Conservation (phyloP, 1,140 invertebrate species). For the Eurosta solidaginis region DNA sequence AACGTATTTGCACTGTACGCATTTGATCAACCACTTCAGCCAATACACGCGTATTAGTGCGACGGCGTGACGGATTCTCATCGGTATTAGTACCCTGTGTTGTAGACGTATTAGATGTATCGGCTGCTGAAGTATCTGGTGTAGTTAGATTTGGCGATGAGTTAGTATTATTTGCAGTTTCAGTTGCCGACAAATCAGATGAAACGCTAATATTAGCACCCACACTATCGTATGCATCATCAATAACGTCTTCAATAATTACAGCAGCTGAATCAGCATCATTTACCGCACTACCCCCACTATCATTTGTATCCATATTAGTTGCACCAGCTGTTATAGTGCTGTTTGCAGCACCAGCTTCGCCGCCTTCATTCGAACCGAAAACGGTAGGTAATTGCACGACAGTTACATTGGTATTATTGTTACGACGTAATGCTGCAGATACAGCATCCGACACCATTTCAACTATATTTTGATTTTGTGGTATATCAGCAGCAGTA, state of each 20-base stretch:
- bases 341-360: constrained; percentile 34
- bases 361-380: constrained; percentile 41
- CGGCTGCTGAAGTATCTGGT: background rate
- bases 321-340: constrained; percentile 27
- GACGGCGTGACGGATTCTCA: constrained; percentile 41
- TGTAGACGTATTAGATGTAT: constrained; percentile 8
- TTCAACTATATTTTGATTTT: constrained; percentile 58
- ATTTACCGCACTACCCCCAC: background rate
- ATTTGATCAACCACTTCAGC: constrained; percentile 67
- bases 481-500: constrained; percentile 53
- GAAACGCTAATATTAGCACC: background rate
- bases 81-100: background rate
- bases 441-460: constrained; percentile 57
- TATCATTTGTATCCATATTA: background rate
- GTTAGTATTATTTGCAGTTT: constrained; percentile 21
- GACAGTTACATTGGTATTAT: constrained; percentile 52
- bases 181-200: constrained; percentile 26
- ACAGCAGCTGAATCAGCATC: constrained; percentile 40
- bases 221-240: constrained; percentile 32
- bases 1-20: constrained; percentile 65
- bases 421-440: constrained; percentile 51
- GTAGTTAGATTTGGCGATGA: background rate
- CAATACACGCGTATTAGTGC: constrained; percentile 65
- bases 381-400: constrained; percentile 53
- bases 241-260: constrained; percentile 50